phyloP scores from a whole-genome alignment of 2,113 vertebrate species.

The Empidonax traillii region DNA sequence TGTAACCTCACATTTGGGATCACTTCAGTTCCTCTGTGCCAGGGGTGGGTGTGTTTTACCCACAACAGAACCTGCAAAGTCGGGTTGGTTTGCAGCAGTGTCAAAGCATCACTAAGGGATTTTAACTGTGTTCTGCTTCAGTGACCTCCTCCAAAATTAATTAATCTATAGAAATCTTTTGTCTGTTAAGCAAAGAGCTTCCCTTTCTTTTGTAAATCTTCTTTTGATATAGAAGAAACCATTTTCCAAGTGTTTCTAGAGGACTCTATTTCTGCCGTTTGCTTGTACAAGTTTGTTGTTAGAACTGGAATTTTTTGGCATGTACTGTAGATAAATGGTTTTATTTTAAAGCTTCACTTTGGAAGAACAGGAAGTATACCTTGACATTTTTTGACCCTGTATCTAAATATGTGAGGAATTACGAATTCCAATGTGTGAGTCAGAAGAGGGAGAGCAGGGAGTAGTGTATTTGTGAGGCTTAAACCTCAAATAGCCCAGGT shows the following conservation, averaged over 20 bases:
- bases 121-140: background rate
- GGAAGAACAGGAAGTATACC: background rate
- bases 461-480: background rate
- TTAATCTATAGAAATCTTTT: background rate
- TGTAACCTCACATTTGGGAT: rapidly evolving
- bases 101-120: background rate
- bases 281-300: background rate
- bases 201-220: background rate
- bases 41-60: background rate
- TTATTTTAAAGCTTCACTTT: background rate
- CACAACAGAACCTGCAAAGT: background rate
- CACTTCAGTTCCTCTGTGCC: background rate
- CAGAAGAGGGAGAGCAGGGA: background rate
- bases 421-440: background rate
- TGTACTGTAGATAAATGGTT: background rate
- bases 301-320: background rate
- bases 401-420: background rate
- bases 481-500: background rate
- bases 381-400: background rate
- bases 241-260: background rate
- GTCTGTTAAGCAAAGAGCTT: background rate
- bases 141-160: background rate
- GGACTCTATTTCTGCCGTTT: background rate
- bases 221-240: background rate
- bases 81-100: background rate